phyloP scores from a whole-genome alignment of 2,888 invertebrate genomes.

The Drosophila eohydei region DNA sequence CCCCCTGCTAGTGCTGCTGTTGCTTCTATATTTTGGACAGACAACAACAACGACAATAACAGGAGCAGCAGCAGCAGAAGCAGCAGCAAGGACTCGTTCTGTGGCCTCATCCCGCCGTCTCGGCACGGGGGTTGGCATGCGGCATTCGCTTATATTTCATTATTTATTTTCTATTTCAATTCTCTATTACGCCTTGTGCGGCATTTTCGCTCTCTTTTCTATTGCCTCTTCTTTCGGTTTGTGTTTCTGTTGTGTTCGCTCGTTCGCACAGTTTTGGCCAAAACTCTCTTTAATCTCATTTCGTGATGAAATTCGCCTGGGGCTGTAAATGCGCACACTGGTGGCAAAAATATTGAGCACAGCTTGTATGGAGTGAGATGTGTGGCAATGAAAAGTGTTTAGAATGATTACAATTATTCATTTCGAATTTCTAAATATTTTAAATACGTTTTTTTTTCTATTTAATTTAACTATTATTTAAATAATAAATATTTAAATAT shows the following conservation, averaged over 20 bases:
- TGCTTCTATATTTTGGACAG: constrained; percentile 69
- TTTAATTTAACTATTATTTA: too few species aligned
- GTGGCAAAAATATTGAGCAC: constrained; percentile 24
- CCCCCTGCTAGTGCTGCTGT: constrained; percentile 24
- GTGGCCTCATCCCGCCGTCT: constrained; percentile 28
- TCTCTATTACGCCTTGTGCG: constrained; percentile 68
- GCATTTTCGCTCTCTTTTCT: constrained; percentile 35
- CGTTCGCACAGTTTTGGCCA: constrained; percentile 49
- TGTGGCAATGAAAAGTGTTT: not conserved
- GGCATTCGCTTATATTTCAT: constrained; percentile 69
- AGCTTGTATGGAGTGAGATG: not conserved
- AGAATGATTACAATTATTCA: not conserved
- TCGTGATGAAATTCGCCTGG: constrained; percentile 24
- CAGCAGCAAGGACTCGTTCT: constrained; percentile 13
- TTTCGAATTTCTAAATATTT: too few species aligned
- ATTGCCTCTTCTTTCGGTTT: constrained; percentile 25
- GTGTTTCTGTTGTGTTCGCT: constrained; percentile 65
- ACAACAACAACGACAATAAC: constrained; percentile 42
- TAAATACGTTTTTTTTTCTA: too few species aligned
- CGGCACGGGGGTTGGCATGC: constrained; percentile 59
- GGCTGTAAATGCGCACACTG: constrained; percentile 27
- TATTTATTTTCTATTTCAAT: constrained; percentile 77
- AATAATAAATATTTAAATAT: too few species aligned
- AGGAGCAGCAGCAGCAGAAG: not conserved
- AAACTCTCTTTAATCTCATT: constrained; percentile 23